Evolutionary conservation across 1,140 invertebrate species (phyloP).

Genomic region (Ylistrum balloti): DNA sequence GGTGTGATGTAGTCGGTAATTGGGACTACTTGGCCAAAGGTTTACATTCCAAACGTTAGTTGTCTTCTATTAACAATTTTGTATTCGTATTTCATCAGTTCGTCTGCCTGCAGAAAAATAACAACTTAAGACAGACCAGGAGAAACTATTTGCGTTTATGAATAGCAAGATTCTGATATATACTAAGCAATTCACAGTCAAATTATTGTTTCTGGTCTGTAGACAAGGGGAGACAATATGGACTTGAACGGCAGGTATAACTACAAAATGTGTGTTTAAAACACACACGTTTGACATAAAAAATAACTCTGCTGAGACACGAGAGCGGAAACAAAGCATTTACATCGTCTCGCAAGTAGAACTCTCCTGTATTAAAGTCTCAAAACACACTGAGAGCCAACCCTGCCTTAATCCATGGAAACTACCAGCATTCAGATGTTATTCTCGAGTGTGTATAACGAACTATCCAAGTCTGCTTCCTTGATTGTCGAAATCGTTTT

Average conservation of each 20-base stretch:
- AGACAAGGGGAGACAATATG: neutral
- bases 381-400: neutral
- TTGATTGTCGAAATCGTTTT: neutral
- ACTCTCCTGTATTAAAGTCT: slow-evolving; percentile 21
- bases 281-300: neutral
- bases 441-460: neutral
- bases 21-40: neutral
- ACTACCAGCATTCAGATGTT: too few relatives aligned
- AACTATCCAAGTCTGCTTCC: neutral
- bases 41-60: neutral
- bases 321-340: slow-evolving; percentile 15
- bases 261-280: too few relatives aligned
- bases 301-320: neutral
- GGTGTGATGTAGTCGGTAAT: neutral
- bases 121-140: neutral
- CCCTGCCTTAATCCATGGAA: neutral
- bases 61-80: neutral
- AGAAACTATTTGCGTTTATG: neutral
- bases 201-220: neutral
- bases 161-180: too few relatives aligned
- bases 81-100: neutral
- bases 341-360: neutral
- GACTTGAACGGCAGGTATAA: too few relatives aligned
- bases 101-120: neutral
- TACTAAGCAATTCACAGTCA: too few relatives aligned